Base-by-base conservation (phyloP, 2,888 invertebrate genomes). In the Polydrusus pterygomalis region DNA sequence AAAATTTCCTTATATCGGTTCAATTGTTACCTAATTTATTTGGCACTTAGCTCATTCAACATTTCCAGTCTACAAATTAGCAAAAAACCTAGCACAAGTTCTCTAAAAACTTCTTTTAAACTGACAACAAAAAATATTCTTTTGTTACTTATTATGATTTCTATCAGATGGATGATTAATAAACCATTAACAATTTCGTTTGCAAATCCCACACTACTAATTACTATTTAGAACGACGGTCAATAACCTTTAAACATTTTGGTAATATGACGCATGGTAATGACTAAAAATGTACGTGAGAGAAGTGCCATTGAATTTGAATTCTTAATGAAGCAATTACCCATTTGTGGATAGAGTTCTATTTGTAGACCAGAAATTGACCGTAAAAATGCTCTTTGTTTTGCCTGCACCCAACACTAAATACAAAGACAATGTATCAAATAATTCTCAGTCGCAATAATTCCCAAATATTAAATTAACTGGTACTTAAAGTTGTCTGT, bases 281-380 rank as follows among this genome's bases (percentile, higher is more conserved):
- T 17, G 49, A 20, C 49, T 49, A 7, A 54, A 13, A 20, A 13
- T 3, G 13, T 25, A 54, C 20, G 30, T 30, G 30, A 30, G 7
- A 30, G 30, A 30, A 30, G 54, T 54, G 15, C 54, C 54, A 54
- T 54, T 54, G 54, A 54, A 54, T 54, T 20, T 25, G 25, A 54
- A 54, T 54, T 20, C 25, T 11, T 54, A 54, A 54, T 54, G 54
- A 54, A 25, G 54, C 54, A 54, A 25, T 54, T 45, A 15, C 20
- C 2, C 54, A 10, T 25, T 25, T 54, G 25, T 54, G 18, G 30
- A 30, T 2, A 30, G 30, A 30, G 7, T 30, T 6, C 18, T 18
- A 51, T 51, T 51, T 51, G 49, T 51, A 51, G 9, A 43, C 13
- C 43, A 43, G 13, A 43, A 43, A 43, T 43, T 43, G n/a, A 43